These are phyloP conservation scores for Chamaetylas fuelleborni DNA, from an alignment of 2,113 vertebrate species.

Conservation along the genomic window DNA sequence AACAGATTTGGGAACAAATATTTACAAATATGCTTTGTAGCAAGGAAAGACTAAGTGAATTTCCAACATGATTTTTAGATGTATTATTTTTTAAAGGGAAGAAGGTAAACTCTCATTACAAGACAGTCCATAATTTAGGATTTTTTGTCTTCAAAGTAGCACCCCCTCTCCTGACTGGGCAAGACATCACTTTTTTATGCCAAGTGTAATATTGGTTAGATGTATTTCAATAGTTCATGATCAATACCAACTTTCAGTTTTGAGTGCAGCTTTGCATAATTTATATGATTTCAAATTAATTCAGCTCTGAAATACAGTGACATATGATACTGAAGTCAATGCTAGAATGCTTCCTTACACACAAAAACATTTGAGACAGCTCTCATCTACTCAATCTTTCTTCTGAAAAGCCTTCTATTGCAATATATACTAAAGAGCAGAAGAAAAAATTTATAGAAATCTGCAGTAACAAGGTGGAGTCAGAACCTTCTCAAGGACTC, in stretches of 20 bases:
- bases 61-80: background rate
- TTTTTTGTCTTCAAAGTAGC: background rate
- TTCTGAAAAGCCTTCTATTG: background rate
- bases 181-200: background rate
- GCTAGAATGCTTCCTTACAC: background rate
- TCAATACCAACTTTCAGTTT: background rate
- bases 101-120: background rate
- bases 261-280: background rate
- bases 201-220: background rate
- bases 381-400: background rate
- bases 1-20: background rate
- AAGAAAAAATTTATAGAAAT: background rate
- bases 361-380: background rate
- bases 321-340: background rate
- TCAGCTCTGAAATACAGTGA: background rate
- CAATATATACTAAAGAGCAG: background rate
- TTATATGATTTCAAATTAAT: background rate
- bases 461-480: background rate
- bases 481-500: background rate
- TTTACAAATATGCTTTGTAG: background rate
- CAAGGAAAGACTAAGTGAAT: background rate
- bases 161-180: background rate
- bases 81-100: background rate
- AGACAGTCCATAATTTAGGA: background rate
- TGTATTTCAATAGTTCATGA: background rate